phyloP scores from a whole-genome alignment of 2,888 invertebrate genomes.

The Tenthredo notha region DNA sequence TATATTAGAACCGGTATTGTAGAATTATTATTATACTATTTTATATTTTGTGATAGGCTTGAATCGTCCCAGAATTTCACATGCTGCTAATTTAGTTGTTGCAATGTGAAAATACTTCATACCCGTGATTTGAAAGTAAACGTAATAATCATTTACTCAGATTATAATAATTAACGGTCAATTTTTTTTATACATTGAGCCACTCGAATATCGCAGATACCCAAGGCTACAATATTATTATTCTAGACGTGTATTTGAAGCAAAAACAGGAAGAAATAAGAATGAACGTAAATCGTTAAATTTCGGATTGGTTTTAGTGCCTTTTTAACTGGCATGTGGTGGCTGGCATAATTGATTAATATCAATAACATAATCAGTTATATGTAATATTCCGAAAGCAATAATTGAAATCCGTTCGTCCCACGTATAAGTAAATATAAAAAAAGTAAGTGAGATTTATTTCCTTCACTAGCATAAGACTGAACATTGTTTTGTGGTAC shows the following conservation, averaged over 20 bases:
- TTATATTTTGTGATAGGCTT: constrained; percentile 13
- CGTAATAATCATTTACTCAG: neutral
- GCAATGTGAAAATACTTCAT: neutral
- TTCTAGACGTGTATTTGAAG: neutral
- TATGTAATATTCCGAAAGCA: neutral
- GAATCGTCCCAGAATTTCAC: neutral
- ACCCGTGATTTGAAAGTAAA: constrained; percentile 8
- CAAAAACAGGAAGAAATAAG: neutral
- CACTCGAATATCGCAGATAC: neutral
- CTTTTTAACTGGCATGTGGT: neutral
- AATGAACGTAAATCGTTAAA: neutral
- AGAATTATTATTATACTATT: constrained; percentile 21
- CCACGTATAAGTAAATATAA: neutral
- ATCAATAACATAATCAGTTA: neutral
- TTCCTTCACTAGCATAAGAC: constrained; percentile 70
- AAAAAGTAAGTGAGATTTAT: constrained; percentile 16
- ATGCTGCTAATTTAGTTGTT: neutral
- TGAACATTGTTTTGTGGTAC: constrained; percentile 73
- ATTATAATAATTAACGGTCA: neutral
- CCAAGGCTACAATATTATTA: neutral
- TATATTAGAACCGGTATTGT: neutral
- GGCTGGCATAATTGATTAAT: neutral
- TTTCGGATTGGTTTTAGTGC: neutral
- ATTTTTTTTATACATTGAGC: neutral
- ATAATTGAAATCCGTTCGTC: neutral